These are phyloP conservation scores for Tetanocera ferruginea DNA, from an alignment of 2,888 invertebrate genomes.

Conservation along the genomic window DNA sequence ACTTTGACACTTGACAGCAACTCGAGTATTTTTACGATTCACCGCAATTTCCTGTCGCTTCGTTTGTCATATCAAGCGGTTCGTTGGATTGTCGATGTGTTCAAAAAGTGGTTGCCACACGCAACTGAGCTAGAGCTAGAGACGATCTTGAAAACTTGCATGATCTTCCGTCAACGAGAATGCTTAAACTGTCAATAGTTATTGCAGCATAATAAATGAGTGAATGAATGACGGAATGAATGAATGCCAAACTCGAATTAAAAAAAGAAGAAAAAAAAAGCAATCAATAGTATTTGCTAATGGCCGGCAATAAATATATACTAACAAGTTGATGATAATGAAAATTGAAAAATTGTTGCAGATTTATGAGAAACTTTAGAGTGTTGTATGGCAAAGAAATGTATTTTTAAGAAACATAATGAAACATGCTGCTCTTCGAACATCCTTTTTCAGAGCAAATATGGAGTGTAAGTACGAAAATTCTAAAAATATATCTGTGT, in stretches of 20 bases:
- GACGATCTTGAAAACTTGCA: background rate
- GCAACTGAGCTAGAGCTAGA: background rate
- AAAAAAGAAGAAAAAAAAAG: background rate
- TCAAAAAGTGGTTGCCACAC: constrained; percentile 11
- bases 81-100: too few species aligned
- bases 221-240: too few species aligned
- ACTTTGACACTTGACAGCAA: background rate
- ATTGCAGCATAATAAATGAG: background rate
- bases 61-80: background rate
- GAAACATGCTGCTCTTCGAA: too few species aligned
- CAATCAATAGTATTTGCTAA: too few species aligned
- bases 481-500: too few species aligned
- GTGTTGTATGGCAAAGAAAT: too few species aligned
- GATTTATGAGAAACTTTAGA: background rate
- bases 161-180: background rate
- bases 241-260: background rate
- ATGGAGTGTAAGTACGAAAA: too few species aligned
- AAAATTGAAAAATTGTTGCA: background rate
- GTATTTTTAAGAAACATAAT: too few species aligned
- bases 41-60: constrained; percentile 12
- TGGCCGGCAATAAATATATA: background rate
- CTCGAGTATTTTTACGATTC: background rate
- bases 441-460: too few species aligned
- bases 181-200: background rate
- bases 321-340: background rate